A percentile compares a stretch with the other conserved stretches of the same genome.
phyloP scores from a whole-genome alignment of 2,888 invertebrate species.

The Cryptus armator region DNA sequence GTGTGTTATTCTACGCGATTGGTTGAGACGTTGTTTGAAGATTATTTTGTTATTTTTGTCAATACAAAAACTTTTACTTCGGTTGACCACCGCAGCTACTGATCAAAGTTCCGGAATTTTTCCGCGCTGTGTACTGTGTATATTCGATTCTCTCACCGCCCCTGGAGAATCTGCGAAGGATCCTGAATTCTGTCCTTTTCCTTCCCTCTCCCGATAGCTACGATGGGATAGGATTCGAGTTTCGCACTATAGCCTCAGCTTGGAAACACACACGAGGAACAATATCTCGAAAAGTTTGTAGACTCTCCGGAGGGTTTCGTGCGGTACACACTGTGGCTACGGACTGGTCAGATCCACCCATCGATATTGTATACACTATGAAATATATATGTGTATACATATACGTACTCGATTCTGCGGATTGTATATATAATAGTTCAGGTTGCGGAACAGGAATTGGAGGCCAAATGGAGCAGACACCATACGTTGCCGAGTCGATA shows the following conservation, averaged over 20 bases:
- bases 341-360: slow-evolving; percentile 20
- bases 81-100: not conserved
- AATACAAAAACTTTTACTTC: slow-evolving; percentile 29
- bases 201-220: slow-evolving; percentile 1
- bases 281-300: slow-evolving; percentile 48
- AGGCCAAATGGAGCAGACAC: slow-evolving; percentile 25
- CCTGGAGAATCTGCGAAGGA: slow-evolving; percentile 21
- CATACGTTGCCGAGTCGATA: slow-evolving; percentile 33
- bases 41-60: slow-evolving; percentile 33
- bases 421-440: not conserved
- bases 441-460: not conserved
- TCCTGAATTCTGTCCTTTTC: slow-evolving; percentile 9
- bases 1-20: slow-evolving; percentile 4
- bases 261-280: slow-evolving; percentile 43
- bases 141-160: slow-evolving; percentile 29
- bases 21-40: slow-evolving; percentile 19
- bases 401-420: not conserved
- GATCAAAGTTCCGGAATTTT: slow-evolving; percentile 23
- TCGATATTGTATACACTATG: not conserved
- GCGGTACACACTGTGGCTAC: slow-evolving; percentile 21
- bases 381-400: not conserved
- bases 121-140: not conserved
- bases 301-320: slow-evolving; percentile 40
- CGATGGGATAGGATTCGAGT: slow-evolving; percentile 39
- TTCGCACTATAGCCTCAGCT: slow-evolving; percentile 23